Evolutionary conservation across 2,888 invertebrate species (phyloP).

Genomic region (Aspidiotus destructor): DNA sequence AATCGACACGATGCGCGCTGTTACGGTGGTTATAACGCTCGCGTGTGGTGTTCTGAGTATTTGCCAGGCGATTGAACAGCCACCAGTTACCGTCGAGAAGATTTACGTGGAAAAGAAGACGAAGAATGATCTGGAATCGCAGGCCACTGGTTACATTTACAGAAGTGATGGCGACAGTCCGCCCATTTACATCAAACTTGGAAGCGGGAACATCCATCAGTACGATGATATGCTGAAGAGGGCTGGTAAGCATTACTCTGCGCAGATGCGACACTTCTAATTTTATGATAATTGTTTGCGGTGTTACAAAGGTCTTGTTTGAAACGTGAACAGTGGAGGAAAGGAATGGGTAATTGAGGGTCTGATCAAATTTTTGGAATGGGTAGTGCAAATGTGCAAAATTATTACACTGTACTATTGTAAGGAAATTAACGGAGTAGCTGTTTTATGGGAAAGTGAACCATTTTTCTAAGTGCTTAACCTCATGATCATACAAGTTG

Average conservation of each 20-base stretch:
- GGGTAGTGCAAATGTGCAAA: too few relatives aligned
- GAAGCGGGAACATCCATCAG: conserved; percentile 35
- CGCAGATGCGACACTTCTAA: too few relatives aligned
- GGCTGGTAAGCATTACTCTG: conserved; percentile 22
- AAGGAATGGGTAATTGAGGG: too few relatives aligned
- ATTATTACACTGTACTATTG: too few relatives aligned
- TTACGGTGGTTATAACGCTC: conserved; percentile 10
- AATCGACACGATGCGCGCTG: conserved; percentile 7
- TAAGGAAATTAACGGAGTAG: too few relatives aligned
- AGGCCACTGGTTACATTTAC: conserved; percentile 39
- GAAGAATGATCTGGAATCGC: conserved; percentile 37
- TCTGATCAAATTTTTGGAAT: too few relatives aligned
- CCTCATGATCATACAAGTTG: too few relatives aligned
- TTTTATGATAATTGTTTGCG: too few relatives aligned
- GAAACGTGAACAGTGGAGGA: too few relatives aligned
- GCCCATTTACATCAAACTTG: conserved; percentile 37
- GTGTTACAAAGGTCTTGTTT: too few relatives aligned
- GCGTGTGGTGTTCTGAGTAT: conserved; percentile 9
- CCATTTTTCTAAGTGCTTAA: too few relatives aligned
- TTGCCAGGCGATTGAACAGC: conserved; percentile 7
- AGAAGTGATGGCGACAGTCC: conserved; percentile 38
- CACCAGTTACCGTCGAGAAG: conserved; percentile 31
- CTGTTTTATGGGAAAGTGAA: too few relatives aligned
- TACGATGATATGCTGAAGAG: conserved; percentile 34
- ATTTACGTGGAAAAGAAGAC: conserved; percentile 34